These are phyloP conservation scores for Heterochromis multidens DNA, from an alignment of 2,113 vertebrate genomes.

Conservation along the genomic window DNA sequence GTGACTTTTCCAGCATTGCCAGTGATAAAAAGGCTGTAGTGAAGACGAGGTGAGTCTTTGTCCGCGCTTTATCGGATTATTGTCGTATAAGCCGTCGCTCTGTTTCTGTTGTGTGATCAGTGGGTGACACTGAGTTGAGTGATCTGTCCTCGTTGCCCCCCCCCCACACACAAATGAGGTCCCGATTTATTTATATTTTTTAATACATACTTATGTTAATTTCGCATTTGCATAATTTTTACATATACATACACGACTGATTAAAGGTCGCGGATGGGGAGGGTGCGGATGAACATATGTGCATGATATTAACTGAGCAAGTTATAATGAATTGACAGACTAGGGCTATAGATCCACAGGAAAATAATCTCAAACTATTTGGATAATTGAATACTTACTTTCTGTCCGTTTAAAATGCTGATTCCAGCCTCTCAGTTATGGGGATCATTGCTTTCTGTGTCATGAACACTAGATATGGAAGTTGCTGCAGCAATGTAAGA, in stretches of 20 bases:
- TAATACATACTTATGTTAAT: not conserved
- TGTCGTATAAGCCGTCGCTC: conserved; percentile 8
- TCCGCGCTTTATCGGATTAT: conserved; percentile 49
- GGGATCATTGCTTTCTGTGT: not conserved
- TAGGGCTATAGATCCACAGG: not conserved
- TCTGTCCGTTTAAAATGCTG: not conserved
- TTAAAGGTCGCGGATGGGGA: not conserved
- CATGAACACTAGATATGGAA: not conserved
- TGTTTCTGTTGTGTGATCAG: not conserved
- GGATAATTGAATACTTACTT: not conserved
- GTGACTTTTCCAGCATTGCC: not conserved
- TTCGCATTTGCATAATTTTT: not conserved
- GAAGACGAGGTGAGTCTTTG: conserved; percentile 48
- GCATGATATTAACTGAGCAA: not conserved
- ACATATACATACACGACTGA: rapidly evolving
- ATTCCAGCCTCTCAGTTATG: not conserved
- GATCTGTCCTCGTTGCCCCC: not conserved
- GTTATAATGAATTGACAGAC: not conserved
- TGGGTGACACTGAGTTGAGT: not conserved
- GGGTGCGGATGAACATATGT: not conserved
- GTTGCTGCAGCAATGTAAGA: not conserved
- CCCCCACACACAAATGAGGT: not conserved
- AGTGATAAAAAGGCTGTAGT: conserved; percentile 1
- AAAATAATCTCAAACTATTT: not conserved
- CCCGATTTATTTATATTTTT: rapidly evolving